phyloP scores from a whole-genome alignment of 2,888 invertebrate species.

The Achlya flavicornis region DNA sequence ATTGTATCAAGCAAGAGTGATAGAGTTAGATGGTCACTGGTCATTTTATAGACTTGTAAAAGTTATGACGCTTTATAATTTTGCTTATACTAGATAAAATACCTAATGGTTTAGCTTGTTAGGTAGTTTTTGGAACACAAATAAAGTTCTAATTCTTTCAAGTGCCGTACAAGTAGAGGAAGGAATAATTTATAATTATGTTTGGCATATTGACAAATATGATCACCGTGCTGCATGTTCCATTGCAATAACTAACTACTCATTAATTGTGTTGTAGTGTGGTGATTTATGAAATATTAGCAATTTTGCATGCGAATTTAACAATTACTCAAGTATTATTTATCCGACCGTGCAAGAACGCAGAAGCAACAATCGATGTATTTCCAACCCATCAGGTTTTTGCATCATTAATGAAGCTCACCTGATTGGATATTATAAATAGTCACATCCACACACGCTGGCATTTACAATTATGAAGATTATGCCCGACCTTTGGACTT shows the following conservation, averaged over 20 bases:
- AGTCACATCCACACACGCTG: constrained; percentile 18
- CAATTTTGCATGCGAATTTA: background rate
- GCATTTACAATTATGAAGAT: constrained; percentile 16
- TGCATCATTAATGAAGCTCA: constrained; percentile 24
- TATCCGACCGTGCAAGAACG: constrained; percentile 20
- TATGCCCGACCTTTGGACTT: constrained; percentile 20
- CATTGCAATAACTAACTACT: background rate
- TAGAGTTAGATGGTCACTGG: background rate
- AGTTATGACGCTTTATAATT: background rate
- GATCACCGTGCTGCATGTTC: background rate
- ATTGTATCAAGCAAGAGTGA: background rate
- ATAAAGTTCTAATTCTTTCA: background rate
- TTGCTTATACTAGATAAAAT: background rate
- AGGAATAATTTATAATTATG: background rate
- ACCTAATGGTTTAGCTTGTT: too few relatives aligned
- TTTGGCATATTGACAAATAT: background rate
- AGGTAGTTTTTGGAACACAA: too few relatives aligned
- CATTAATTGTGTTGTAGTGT: background rate
- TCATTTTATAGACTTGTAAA: background rate
- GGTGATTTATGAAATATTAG: background rate
- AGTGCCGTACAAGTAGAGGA: background rate
- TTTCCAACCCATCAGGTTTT: constrained; percentile 25
- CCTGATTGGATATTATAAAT: constrained; percentile 21
- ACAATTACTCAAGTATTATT: background rate
- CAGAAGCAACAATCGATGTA: constrained; percentile 18